Evolutionary conservation across 2,888 invertebrate genomes (phyloP).

Genomic region (Meteorus cinctellus): DNA sequence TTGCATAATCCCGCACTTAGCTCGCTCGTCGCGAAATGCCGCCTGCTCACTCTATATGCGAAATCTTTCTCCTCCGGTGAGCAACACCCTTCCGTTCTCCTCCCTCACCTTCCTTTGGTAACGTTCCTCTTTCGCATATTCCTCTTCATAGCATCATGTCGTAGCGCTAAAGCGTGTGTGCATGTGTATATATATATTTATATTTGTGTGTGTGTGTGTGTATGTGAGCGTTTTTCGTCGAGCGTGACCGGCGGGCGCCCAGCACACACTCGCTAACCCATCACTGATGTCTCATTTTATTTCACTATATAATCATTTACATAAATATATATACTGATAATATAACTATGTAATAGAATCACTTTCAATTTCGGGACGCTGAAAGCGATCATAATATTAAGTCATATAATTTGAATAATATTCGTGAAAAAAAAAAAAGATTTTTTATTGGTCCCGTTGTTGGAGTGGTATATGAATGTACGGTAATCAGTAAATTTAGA

Average conservation of each 20-base stretch:
- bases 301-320: not conserved
- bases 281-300: not conserved
- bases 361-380: not conserved
- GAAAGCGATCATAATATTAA: too few species aligned
- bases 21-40: constrained; percentile 72
- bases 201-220: not conserved
- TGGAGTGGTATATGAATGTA: too few species aligned
- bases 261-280: not conserved
- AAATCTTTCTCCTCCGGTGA: constrained; percentile 44
- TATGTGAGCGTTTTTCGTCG: constrained; percentile 17
- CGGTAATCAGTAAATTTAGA: too few species aligned
- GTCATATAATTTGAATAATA: too few species aligned
- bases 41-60: constrained; percentile 39
- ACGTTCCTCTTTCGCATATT: not conserved
- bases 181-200: not conserved
- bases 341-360: not conserved
- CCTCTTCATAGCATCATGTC: constrained; percentile 26
- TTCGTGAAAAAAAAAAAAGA: too few species aligned
- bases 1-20: constrained; percentile 74
- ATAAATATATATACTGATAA: constrained; percentile 1
- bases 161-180: not conserved
- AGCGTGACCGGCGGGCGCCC: constrained; percentile 34
- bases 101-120: constrained; percentile 19
- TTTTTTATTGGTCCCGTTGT: too few species aligned
- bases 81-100: constrained; percentile 42